Base-by-base conservation (phyloP, 2,888 invertebrate genomes). In the Papilio demoleus region DNA sequence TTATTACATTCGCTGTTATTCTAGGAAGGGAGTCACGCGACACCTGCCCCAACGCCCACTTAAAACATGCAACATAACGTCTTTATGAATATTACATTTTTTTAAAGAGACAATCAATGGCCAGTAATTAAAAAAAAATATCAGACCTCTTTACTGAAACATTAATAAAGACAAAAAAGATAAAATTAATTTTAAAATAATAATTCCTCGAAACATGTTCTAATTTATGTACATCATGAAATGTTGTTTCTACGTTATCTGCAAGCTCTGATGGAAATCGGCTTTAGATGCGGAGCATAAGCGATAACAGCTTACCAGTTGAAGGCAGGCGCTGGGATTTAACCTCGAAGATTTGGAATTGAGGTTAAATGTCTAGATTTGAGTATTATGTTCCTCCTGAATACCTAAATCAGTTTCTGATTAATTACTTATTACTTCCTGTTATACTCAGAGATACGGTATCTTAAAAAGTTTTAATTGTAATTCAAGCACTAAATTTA, bases 21-120 rank as follows among this genome's bases (percentile, higher is more conserved):
- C 66, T 24, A 47, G 59, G 42, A 66, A 66, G 36, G 34, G 24
- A 66, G 66, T 66, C 66, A 66, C 66, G 66, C 66, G 22, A 60
- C 59, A 34, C 31, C 47, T 31, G 47, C 19, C 36, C 34, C 11
- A 63, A 31, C 63, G 63, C 45, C 63, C 34, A 19, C 38, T 64
- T 64, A 53, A 40, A 64, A 40, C 53, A 64, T 53, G 64, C 38
- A 64, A 64, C 22, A 36, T 19, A 34, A 64, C 53, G 38, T 38
- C 53, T 64, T 31, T 36, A 50, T 63, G 19, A 34, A 50, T n/a
- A 63, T 34, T 36, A 22, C 8, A 34, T 53, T 53, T 50, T 61
- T 34, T 42, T 14, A 34, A 9, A 34, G 24, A 17, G 31, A 34
- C 45, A 19, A 8, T 62, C 19, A 22, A 61, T n/a, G 24, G 45